Conservation (phyloP, 2,888 invertebrate genomes). For the Cacoxenus indagator region DNA sequence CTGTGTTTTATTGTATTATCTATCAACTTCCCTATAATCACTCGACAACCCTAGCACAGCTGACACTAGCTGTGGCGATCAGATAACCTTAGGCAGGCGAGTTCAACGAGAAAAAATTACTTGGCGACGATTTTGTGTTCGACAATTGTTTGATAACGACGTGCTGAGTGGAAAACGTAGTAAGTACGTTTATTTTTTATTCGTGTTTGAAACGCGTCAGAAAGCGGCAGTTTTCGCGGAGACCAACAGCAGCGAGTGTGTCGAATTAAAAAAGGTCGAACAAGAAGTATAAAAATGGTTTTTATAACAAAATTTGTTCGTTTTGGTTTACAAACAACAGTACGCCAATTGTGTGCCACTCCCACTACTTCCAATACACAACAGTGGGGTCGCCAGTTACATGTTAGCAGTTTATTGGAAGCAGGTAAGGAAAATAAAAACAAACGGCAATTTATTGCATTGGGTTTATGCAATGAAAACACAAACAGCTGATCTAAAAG, state of each 20-base stretch:
- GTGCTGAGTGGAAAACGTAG: slow-evolving; percentile 42
- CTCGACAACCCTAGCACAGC: background rate
- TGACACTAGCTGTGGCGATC: background rate
- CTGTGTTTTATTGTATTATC: too few relatives aligned
- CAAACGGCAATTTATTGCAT: background rate
- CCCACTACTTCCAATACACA: slow-evolving; percentile 5
- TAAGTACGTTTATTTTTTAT: slow-evolving; percentile 33
- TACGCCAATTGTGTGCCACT: slow-evolving; percentile 41
- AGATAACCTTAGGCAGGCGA: slow-evolving; percentile 8
- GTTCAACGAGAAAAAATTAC: slow-evolving; percentile 33
- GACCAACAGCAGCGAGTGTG: slow-evolving; percentile 9
- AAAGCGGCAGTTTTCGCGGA: slow-evolving; percentile 26
- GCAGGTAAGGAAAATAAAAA: slow-evolving; percentile 48
- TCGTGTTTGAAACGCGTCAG: slow-evolving; percentile 45
- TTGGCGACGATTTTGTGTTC: slow-evolving; percentile 45
- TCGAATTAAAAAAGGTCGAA: slow-evolving; percentile 19
- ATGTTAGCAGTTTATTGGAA: slow-evolving; percentile 46
- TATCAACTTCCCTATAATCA: background rate
- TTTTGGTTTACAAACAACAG: slow-evolving; percentile 44
- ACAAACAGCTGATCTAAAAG: slow-evolving; percentile 35
- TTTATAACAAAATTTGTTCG: slow-evolving; percentile 58
- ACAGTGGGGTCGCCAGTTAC: slow-evolving; percentile 49
- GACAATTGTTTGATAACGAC: slow-evolving; percentile 42
- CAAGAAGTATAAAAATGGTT: slow-evolving; percentile 52
- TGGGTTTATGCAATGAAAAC: slow-evolving; percentile 8